Conservation (phyloP, 2,888 invertebrate genomes). For the Phytoseiulus persimilis region DNA sequence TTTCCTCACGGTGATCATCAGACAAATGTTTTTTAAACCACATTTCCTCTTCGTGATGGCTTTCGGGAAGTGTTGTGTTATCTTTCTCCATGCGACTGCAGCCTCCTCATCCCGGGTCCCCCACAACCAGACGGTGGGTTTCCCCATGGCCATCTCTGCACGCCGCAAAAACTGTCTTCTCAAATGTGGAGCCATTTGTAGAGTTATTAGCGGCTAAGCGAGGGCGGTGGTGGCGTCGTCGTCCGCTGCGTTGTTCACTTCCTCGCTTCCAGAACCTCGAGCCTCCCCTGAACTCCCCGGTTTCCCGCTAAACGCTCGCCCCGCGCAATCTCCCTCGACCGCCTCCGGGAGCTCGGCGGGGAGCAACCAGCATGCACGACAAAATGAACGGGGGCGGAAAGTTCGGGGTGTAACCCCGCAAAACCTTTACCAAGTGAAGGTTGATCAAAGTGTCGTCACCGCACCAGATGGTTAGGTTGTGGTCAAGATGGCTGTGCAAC, state of each 20-base stretch:
- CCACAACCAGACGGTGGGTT: background rate
- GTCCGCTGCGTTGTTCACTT: background rate
- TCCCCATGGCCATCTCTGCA: background rate
- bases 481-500: no score
- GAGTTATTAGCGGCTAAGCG: conserved; percentile 5
- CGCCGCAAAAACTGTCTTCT: conserved; percentile 5
- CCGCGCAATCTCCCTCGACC: background rate
- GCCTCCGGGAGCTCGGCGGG: background rate
- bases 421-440: background rate
- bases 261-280: background rate
- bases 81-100: background rate
- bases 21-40: conserved; percentile 38
- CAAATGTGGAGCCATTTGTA: background rate
- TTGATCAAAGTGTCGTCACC: background rate
- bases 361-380: background rate
- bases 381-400: background rate
- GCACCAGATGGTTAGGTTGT: background rate
- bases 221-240: background rate
- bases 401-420: background rate
- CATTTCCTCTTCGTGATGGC: conserved; percentile 34
- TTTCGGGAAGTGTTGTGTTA: conserved; percentile 34
- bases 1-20: conserved; percentile 36
- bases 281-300: background rate
- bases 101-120: background rate
- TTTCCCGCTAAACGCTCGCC: background rate